Conservation (phyloP, 2,888 invertebrate genomes). For the Lumbricus terrestris region DNA sequence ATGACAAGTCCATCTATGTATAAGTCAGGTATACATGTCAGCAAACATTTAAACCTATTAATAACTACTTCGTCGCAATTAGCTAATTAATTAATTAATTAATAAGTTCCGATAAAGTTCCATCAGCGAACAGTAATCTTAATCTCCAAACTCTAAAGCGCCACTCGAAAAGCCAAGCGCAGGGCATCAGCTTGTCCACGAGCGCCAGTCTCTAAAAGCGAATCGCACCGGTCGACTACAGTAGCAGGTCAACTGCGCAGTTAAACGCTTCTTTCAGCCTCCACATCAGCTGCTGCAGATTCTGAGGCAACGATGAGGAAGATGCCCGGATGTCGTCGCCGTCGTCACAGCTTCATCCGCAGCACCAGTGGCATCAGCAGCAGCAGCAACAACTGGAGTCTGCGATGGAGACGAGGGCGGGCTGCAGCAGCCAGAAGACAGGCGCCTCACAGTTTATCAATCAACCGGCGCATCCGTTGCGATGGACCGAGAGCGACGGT, state of each 20-base stretch:
- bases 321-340: background rate
- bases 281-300: too few relatives aligned
- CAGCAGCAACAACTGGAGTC: background rate
- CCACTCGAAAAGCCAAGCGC: too few relatives aligned
- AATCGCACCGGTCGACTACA: background rate
- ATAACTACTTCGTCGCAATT: background rate
- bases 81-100: background rate
- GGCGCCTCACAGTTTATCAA: constrained; percentile 14
- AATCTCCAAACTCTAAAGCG: too few relatives aligned
- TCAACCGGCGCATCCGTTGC: background rate
- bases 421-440: constrained; percentile 6
- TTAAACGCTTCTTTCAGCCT: background rate
- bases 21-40: background rate
- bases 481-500: background rate
- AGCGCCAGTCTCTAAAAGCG: background rate
- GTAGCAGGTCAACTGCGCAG: background rate
- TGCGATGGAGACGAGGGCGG: background rate
- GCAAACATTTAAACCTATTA: background rate
- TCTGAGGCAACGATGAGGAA: background rate
- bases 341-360: too few relatives aligned
- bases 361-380: too few relatives aligned
- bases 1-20: background rate
- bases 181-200: too few relatives aligned
- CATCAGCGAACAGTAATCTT: too few relatives aligned
- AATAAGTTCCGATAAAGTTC: background rate